Evolutionary conservation across 2,797 vertebrate species (phyloP).

Genomic region (Smutsia temminckii): DNA sequence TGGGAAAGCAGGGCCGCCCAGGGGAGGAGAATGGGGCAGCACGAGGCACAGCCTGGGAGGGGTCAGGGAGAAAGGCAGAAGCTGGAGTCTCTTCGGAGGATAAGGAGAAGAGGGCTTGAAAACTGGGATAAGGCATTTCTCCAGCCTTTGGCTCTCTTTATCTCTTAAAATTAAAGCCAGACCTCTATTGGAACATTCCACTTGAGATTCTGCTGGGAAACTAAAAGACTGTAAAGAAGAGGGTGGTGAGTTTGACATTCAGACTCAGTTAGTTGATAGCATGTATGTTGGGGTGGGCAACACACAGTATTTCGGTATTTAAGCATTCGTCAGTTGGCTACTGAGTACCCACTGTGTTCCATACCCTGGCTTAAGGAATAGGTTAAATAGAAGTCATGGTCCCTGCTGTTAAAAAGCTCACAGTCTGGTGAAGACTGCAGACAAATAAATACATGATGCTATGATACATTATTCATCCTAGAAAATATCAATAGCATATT

Average conservation of each 20-base stretch:
- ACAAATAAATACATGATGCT: not conserved
- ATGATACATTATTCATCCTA: not conserved
- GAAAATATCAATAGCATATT: not conserved
- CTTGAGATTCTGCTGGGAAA: conserved; percentile 64
- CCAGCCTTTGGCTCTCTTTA: conserved; percentile 72
- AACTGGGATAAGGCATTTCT: conserved; percentile 56
- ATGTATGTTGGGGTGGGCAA: not conserved
- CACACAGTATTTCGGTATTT: not conserved
- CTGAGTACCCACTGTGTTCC: not conserved
- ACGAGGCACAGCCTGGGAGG: conserved; percentile 38
- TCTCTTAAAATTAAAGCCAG: conserved; percentile 79
- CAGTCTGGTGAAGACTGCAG: not conserved
- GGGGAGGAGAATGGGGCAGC: conserved; percentile 23
- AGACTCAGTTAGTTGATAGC: conserved; percentile 30
- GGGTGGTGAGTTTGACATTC: not conserved
- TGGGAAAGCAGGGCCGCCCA: conserved; percentile 64
- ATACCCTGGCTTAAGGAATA: not conserved
- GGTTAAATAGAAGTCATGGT: not conserved
- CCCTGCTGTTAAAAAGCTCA: not conserved
- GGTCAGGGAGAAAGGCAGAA: not conserved
- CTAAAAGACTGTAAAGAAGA: not conserved
- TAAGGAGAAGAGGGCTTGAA: conserved; percentile 53
- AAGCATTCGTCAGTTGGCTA: not conserved
- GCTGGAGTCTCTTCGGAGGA: conserved; percentile 43
- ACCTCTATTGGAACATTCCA: conserved; percentile 39